Base-by-base conservation (phyloP, 2,888 invertebrate species). In the Endotricha flammealis region DNA sequence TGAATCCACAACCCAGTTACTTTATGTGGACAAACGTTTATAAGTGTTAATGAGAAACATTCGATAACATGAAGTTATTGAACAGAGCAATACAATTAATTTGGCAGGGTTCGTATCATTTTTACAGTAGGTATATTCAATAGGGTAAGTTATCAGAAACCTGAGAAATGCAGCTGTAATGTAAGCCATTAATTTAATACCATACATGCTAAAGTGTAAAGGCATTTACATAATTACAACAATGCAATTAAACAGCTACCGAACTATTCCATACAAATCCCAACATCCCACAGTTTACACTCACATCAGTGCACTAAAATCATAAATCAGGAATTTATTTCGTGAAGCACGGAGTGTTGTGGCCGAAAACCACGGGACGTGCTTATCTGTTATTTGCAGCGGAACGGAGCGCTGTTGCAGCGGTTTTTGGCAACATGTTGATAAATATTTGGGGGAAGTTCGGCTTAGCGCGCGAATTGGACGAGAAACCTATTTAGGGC, bases 321-420 rank as follows among this genome's bases (percentile, higher is more conserved):
- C 75, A 79, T 85, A 83, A 85, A 85, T 83, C 81, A 79, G 64
- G 70, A 64, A 75, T 80, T 81, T 81, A 82, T 85, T 77, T 73
- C 68, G 68, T 55, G 63, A 60, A 53, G 72, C 78, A 72, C 82
- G 73, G 67, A 59, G 56, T 51, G 57, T 50, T 75, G 75, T 58
- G 80, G 78, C 67, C 61, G 54, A 57, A 58, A 66, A 65, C 69
- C 62, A 54, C 59, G 57, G 68, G 62, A 72, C 78, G 79, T 78
- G 82, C 80, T 85, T 83, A 85, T 83, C 85, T 75, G 71, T 63
- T 78, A 70, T 80, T 83, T 76, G 82, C 80, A 81, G 72, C 55
- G 62, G 56, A 69, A 73, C 63, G 65, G 60, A 61, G 53, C 53
- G 59, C 57, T 55, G 54, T 46, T 43, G 39, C 49, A 46, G 63